These are phyloP conservation scores for Artibeus jamaicensis DNA, from an alignment of 2,797 vertebrate species.

Conservation along the genomic window DNA sequence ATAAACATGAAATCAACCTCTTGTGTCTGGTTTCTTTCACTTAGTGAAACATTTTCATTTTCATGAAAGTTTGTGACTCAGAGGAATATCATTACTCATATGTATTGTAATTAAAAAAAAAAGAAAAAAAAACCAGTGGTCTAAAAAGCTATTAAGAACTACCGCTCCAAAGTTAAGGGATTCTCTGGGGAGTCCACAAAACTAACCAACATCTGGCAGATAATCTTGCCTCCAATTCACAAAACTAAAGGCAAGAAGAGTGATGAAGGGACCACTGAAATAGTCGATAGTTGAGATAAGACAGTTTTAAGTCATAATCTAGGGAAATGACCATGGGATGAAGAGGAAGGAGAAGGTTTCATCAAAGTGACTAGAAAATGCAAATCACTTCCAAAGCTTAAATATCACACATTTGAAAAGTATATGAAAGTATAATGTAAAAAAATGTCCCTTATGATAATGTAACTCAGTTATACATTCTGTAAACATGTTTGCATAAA, in stretches of 20 bases:
- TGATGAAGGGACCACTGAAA: neutral
- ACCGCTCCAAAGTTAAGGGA: neutral
- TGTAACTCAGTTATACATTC: neutral
- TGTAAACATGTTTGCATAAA: neutral
- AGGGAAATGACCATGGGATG: neutral
- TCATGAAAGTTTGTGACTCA: neutral
- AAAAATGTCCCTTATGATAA: neutral
- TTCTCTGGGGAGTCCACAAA: neutral
- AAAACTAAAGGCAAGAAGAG: neutral
- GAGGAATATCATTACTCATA: neutral
- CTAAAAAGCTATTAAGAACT: neutral
- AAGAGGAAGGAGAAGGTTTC: neutral
- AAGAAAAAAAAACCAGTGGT: neutral
- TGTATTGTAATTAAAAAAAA: neutral
- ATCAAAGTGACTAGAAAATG: neutral
- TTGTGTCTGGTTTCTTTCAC: neutral
- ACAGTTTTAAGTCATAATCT: neutral
- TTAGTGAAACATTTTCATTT: neutral
- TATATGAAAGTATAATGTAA: neutral
- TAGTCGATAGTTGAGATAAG: neutral
- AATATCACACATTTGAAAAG: neutral
- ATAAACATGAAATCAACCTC: neutral
- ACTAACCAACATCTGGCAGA: neutral
- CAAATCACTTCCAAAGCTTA: neutral
- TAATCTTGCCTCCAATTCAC: neutral